phyloP scores from a whole-genome alignment of 2,113 vertebrate genomes.

The Seriola aureovittata region DNA sequence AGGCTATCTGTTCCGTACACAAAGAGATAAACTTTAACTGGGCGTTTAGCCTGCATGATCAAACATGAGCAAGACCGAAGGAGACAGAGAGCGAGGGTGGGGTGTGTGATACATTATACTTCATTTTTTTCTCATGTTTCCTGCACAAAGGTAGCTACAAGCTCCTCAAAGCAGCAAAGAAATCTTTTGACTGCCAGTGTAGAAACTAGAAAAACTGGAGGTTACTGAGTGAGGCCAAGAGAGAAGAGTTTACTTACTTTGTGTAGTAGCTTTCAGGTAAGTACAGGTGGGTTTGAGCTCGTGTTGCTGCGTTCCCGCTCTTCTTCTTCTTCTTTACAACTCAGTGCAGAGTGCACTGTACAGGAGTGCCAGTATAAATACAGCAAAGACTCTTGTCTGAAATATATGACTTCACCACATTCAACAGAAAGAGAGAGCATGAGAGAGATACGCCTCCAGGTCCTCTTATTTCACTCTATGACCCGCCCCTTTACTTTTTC shows the following conservation, averaged over 20 bases:
- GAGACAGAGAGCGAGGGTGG: conserved; percentile 35
- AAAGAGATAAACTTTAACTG: conserved; percentile 39
- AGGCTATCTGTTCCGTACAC: neutral
- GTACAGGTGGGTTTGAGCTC: conserved; percentile 46
- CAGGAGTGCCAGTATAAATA: conserved; percentile 36
- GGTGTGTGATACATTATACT: conserved; percentile 12
- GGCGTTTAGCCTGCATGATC: neutral
- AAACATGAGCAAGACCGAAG: neutral
- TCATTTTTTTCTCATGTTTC: conserved; percentile 28
- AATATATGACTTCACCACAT: conserved; percentile 70
- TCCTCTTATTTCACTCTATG: conserved; percentile 72
- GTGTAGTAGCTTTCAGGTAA: conserved; percentile 60
- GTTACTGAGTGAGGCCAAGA: neutral
- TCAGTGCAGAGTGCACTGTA: conserved; percentile 42
- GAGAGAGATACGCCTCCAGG: conserved; percentile 52
- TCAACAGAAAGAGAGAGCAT: conserved; percentile 56
- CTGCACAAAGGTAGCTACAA: conserved; percentile 23
- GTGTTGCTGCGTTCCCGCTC: conserved; percentile 25
- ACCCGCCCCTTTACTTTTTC: conserved; percentile 65
- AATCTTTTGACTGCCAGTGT: neutral
- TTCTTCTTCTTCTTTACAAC: conserved; percentile 65
- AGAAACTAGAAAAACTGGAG: conserved; percentile 32
- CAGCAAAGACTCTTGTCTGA: conserved; percentile 59
- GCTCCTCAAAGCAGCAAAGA: conserved; percentile 2
- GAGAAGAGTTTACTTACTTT: conserved; percentile 67